Conservation (phyloP, 2,797 vertebrate species). For the Sebastes ruberrimus region DNA sequence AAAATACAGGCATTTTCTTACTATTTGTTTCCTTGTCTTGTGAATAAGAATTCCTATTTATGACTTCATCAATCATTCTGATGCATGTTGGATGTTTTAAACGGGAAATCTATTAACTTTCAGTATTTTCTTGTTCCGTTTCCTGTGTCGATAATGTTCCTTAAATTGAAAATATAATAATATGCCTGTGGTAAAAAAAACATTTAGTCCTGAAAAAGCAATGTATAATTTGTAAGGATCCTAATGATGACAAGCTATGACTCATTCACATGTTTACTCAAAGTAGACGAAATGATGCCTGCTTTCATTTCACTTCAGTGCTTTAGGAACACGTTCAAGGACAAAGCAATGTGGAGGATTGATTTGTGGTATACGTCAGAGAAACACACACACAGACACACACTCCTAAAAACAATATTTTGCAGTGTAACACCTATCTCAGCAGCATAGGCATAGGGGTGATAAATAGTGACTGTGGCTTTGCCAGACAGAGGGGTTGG, state of each 20-base stretch:
- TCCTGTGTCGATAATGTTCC: slow-evolving; percentile 1
- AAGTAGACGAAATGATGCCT: slow-evolving; percentile 38
- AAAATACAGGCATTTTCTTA: background rate
- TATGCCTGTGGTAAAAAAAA: background rate
- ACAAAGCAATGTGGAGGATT: slow-evolving; percentile 37
- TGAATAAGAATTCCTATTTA: background rate
- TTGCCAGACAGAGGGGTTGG: slow-evolving; percentile 57
- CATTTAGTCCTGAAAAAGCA: slow-evolving; percentile 2
- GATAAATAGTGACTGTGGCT: slow-evolving; percentile 66
- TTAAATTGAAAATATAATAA: slow-evolving; percentile 26
- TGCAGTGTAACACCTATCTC: slow-evolving; percentile 42
- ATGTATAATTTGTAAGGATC: slow-evolving; percentile 26
- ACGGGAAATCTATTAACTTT: slow-evolving; percentile 16
- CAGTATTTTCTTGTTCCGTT: background rate
- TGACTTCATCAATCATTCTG: slow-evolving; percentile 29
- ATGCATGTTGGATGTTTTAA: slow-evolving; percentile 5
- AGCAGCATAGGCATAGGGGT: slow-evolving; percentile 44
- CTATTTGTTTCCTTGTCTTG: background rate
- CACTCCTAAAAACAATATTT: slow-evolving; percentile 49
- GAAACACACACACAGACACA: background rate
- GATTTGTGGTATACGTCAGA: slow-evolving; percentile 39
- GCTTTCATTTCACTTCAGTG: slow-evolving; percentile 33
- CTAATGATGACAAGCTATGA: slow-evolving; percentile 16
- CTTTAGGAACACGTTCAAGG: slow-evolving; percentile 47
- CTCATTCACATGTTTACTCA: slow-evolving; percentile 42